Percentiles rank a stretch among this genome's conserved stretches.
Conservation (phyloP, 1,140 invertebrate species). For the Cyphomyrmex costatus region DNA sequence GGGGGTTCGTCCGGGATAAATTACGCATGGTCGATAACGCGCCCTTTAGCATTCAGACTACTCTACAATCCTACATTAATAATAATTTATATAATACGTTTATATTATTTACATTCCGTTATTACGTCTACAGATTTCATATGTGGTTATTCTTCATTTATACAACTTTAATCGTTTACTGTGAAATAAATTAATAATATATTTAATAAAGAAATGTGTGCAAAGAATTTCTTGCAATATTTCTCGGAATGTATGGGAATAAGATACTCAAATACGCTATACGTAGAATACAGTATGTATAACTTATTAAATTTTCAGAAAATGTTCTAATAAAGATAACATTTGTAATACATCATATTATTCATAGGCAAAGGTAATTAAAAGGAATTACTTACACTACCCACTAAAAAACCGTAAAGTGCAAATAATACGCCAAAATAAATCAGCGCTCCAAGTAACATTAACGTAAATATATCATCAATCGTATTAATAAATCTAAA, state of each 20-base stretch:
- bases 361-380: not conserved
- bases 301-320: not conserved
- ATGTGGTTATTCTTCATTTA: not conserved
- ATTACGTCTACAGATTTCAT: not conserved
- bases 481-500: conserved; percentile 35
- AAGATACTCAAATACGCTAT: not conserved
- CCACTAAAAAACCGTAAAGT: conserved; percentile 24
- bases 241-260: not conserved
- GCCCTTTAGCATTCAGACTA: too few relatives aligned
- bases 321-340: not conserved
- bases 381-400: not conserved
- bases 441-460: conserved; percentile 13
- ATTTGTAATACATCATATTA: not conserved
- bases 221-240: too few relatives aligned
- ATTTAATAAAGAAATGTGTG: too few relatives aligned
- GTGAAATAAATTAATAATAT: not conserved
- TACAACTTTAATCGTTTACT: not conserved
- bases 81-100: not conserved
- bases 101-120: not conserved
- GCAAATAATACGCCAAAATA: conserved; percentile 13
- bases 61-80: not conserved
- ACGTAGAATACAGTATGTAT: not conserved
- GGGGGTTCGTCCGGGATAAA: too few relatives aligned
- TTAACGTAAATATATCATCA: conserved; percentile 39
- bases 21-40: too few relatives aligned